A percentile compares a stretch with the other conserved stretches of the same genome.
Evolutionary conservation across 2,888 invertebrate genomes (phyloP).

Genomic region (Notodromas monacha): DNA sequence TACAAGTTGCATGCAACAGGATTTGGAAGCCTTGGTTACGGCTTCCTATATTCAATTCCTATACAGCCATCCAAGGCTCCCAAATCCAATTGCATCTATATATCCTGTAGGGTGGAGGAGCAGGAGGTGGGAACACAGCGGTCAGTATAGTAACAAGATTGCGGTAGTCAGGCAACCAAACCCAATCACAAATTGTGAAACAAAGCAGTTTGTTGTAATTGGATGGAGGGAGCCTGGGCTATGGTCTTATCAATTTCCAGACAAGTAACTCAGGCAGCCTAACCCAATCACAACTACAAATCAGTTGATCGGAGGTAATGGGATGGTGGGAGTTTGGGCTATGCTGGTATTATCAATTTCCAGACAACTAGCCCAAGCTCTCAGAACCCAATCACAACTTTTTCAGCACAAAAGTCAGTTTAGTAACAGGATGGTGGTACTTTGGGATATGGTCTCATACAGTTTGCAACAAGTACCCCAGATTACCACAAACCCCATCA

Average conservation of each 20-base stretch:
- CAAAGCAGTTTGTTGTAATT: neutral
- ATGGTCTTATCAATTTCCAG: slow-evolving; percentile 4
- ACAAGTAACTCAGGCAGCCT: slow-evolving; percentile 4
- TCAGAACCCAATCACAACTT: slow-evolving; percentile 4
- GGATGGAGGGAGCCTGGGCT: slow-evolving; percentile 4
- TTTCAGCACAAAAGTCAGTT: slow-evolving; percentile 1
- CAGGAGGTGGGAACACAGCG: slow-evolving; percentile 4
- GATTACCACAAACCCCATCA: slow-evolving; percentile 2
- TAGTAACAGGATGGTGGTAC: slow-evolving; percentile 4
- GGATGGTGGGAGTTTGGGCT: slow-evolving; percentile 4
- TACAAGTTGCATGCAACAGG: neutral
- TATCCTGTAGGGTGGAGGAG: slow-evolving; percentile 1
- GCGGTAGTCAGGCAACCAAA: neutral
- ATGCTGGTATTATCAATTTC: slow-evolving; percentile 2
- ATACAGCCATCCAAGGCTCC: slow-evolving; percentile 2
- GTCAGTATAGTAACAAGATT: neutral
- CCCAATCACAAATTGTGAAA: slow-evolving; percentile 1
- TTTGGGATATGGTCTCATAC: slow-evolving; percentile 4
- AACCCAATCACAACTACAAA: slow-evolving; percentile 4
- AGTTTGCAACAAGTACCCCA: slow-evolving; percentile 1
- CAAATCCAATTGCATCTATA: slow-evolving; percentile 2
- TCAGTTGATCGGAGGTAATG: slow-evolving; percentile 1
- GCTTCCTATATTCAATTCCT: neutral
- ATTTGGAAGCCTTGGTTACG: slow-evolving; percentile 2
- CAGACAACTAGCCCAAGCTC: slow-evolving; percentile 1